Base-by-base conservation (phyloP, 2,888 invertebrate species). In the Eupeodes luniger region DNA sequence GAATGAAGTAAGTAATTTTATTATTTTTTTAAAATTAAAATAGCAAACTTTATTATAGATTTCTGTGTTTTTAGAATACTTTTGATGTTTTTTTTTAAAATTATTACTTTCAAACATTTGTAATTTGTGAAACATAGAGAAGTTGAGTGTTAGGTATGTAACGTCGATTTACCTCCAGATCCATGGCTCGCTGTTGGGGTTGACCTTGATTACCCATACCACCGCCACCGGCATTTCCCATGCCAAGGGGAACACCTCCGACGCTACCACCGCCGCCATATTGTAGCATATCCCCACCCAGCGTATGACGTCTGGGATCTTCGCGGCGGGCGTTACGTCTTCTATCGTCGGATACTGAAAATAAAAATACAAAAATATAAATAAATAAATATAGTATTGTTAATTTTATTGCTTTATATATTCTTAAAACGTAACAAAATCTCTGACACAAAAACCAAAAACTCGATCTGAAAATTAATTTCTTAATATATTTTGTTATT, bases 301-400 rank as follows among this genome's bases (percentile, higher is more conserved):
- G 95, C 7, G 97, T 97, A 93, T 97, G 97, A 19, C 97, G 95
- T 14, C 97, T 95, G 5, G 97, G 97, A 93, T 97, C 97, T 93
- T 97, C 97, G 57, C 97, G 94, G 53, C 96, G 94, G 10, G 94
- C 93, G 83, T 94, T 94, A 90, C 87, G 94, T 93, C 86, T 90
- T 81, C 93, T 90, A 77, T 92, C 93, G 81, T 93, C 93, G 66
- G 91, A 91, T 79, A 91, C 93, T 93, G 81, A 77, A 79, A 59
- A 27, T 75, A 74, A 19, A 74, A 36, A 87, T 12, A 14, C 80
- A 59, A 62, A 74, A 40, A 7, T 40, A 1, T 40, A 40, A 7
- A 7, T 40, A 40, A 76, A 72, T 62, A 19, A 19, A 59, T 16
- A 14, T 36, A 19, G 19, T 19, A 19, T n/a, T 61, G 55, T 74